Conservation (phyloP, 2,113 vertebrate genomes). For the Morone saxatilis region DNA sequence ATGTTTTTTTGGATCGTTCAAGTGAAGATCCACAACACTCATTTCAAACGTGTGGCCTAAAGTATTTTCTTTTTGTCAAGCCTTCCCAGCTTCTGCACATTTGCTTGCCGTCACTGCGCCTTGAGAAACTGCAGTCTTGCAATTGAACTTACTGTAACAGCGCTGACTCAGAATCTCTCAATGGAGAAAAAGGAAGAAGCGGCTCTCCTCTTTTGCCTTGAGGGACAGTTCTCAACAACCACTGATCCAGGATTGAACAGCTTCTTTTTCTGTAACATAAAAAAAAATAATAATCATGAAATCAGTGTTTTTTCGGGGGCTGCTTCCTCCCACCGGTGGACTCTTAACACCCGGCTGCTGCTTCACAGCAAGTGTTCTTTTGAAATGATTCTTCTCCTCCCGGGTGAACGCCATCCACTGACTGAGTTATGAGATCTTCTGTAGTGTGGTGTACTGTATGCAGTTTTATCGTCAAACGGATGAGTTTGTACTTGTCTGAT, state of each 20-base stretch:
- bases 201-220: slow-evolving; percentile 53
- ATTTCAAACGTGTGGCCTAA: slow-evolving; percentile 64
- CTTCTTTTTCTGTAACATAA: slow-evolving; percentile 25
- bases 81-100: slow-evolving; percentile 34
- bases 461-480: slow-evolving; percentile 62
- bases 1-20: background rate
- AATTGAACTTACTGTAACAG: slow-evolving; percentile 34
- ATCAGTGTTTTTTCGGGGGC: slow-evolving; percentile 50
- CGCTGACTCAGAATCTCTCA: slow-evolving; percentile 38
- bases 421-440: slow-evolving; percentile 42
- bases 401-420: slow-evolving; percentile 26
- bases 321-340: slow-evolving; percentile 39
- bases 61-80: slow-evolving; percentile 28
- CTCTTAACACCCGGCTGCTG: slow-evolving; percentile 29
- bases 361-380: slow-evolving; percentile 64
- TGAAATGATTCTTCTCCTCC: slow-evolving; percentile 8
- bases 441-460: slow-evolving; percentile 64
- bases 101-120: slow-evolving; percentile 49
- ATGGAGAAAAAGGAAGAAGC: background rate
- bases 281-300: slow-evolving; percentile 30
- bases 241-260: slow-evolving; percentile 48
- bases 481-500: slow-evolving; percentile 45
- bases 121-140: slow-evolving; percentile 58
- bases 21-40: background rate
- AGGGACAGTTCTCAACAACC: slow-evolving; percentile 51